A percentile compares a stretch with the other conserved stretches of the same genome.
Conservation (phyloP, 2,113 vertebrate species). For the Sinocyclocheilus rhinocerous region DNA sequence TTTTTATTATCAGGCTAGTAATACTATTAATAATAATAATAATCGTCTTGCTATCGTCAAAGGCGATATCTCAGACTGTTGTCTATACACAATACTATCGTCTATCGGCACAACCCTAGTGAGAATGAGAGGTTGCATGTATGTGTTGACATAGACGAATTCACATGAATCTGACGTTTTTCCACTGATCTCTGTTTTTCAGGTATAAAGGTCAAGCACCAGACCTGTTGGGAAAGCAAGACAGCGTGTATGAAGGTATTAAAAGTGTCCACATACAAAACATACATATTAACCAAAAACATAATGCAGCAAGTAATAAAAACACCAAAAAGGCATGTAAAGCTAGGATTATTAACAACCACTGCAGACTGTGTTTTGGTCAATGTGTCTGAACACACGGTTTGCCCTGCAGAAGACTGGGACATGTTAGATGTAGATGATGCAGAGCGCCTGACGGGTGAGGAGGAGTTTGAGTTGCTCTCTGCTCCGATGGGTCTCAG, state of each 20-base stretch:
- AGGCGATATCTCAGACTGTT: no score
- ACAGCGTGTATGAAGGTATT: conserved; percentile 97
- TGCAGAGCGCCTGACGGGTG: conserved; percentile 92
- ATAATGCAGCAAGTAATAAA: background rate
- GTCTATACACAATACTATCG: no score
- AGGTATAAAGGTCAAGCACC: conserved; percentile 97
- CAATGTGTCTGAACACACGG: background rate
- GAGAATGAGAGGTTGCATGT: background rate
- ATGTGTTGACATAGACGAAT: background rate
- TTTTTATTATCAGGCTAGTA: no score
- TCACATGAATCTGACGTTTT: background rate
- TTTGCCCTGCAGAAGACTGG: conserved; percentile 89
- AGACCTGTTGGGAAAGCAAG: conserved; percentile 96
- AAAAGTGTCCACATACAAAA: background rate
- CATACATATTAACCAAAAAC: background rate
- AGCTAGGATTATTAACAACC: background rate
- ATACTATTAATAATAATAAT: no score
- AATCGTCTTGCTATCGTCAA: no score
- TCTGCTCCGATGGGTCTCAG: conserved; percentile 90
- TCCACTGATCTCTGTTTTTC: background rate
- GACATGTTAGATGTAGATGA: conserved; percentile 97
- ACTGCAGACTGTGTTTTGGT: background rate
- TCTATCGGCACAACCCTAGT: no score
- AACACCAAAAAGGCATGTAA: background rate
- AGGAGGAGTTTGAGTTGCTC: conserved; percentile 95